Conservation (phyloP, 2,113 vertebrate species). For the Macaca mulatta region DNA sequence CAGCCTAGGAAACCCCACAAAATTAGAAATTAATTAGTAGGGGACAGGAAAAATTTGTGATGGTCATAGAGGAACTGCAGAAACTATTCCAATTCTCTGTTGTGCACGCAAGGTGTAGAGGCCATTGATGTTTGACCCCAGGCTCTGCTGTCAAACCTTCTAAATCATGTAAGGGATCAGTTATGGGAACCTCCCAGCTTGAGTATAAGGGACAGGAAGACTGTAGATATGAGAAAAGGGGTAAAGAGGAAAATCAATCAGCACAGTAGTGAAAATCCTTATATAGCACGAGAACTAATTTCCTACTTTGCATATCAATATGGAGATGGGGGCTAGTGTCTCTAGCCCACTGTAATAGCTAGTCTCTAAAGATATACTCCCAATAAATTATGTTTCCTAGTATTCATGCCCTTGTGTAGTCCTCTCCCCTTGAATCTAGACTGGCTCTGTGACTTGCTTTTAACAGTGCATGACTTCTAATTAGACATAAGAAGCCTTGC, state of each 20-base stretch:
- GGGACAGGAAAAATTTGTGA: neutral
- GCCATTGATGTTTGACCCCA: neutral
- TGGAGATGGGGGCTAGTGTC: neutral
- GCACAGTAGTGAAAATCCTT: neutral
- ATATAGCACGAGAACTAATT: neutral
- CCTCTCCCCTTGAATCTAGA: neutral
- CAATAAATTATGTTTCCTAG: neutral
- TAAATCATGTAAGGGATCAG: neutral
- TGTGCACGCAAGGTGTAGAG: neutral
- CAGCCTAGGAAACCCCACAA: neutral
- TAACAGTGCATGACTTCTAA: neutral
- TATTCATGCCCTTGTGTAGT: neutral
- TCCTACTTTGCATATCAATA: neutral
- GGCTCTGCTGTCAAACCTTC: neutral
- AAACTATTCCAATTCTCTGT: neutral
- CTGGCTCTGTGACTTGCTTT: neutral
- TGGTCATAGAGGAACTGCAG: neutral
- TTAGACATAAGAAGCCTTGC: neutral
- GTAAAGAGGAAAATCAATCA: neutral
- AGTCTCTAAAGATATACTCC: neutral
- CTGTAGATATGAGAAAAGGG: neutral
- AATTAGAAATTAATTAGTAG: neutral
- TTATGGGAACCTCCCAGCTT: neutral
- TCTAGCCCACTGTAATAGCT: neutral
- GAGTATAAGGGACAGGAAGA: neutral